Evolutionary conservation across 2,797 vertebrate genomes (phyloP).

Genomic region (Anniella stebbinsi): DNA sequence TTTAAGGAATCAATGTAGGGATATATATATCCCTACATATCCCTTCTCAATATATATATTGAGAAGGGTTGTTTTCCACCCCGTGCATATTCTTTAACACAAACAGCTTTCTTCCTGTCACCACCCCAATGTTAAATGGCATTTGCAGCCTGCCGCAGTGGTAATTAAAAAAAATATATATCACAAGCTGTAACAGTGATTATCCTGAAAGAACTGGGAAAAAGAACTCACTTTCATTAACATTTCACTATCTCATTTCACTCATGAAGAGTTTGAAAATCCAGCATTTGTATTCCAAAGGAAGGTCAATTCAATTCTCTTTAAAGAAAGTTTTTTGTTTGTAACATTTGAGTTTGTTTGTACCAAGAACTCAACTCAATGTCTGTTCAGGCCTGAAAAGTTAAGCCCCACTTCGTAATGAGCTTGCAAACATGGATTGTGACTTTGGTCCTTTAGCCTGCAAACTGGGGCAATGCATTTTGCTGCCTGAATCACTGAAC

Average conservation of each 20-base stretch:
- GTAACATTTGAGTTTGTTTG: constrained; percentile 55
- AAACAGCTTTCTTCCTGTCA: background rate
- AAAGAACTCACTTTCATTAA: constrained; percentile 61
- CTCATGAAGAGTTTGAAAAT: constrained; percentile 73
- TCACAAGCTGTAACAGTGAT: constrained; percentile 60
- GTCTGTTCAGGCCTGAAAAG: background rate
- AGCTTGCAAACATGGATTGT: background rate
- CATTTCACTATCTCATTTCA: constrained; percentile 74
- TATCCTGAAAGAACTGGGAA: constrained; percentile 40
- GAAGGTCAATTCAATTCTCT: constrained; percentile 56
- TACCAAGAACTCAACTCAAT: constrained; percentile 55
- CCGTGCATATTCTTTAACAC: background rate
- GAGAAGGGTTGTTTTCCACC: constrained; percentile 42
- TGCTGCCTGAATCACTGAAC: too few species aligned
- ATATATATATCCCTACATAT: too few species aligned
- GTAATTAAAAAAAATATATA: constrained; percentile 48
- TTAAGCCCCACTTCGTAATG: background rate
- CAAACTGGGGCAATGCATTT: background rate
- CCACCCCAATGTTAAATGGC: constrained; percentile 44
- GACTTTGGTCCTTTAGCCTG: background rate
- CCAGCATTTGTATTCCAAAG: constrained; percentile 64
- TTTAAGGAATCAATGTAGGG: too few species aligned
- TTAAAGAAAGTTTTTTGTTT: constrained; percentile 63
- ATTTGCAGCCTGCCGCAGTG: constrained; percentile 52
- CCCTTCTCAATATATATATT: too few species aligned